Percentiles rank a stretch among this genome's conserved stretches.
Conservation (phyloP, 1,140 invertebrate species). For the Patella vulgata region DNA sequence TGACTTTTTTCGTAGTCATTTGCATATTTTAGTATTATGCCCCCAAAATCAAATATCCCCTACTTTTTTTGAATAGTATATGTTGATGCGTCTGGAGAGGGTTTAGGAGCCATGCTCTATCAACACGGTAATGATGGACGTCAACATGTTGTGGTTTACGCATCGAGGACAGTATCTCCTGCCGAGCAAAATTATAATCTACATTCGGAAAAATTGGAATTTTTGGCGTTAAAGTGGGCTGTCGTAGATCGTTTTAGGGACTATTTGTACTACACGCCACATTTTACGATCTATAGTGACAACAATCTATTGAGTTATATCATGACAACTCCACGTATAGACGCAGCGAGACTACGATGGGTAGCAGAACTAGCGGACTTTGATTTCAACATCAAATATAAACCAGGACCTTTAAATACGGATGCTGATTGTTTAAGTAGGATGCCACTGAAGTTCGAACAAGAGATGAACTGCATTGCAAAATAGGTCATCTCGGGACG, state of each 20-base stretch:
- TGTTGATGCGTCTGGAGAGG: slow-evolving; percentile 65
- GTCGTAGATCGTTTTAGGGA: slow-evolving; percentile 16
- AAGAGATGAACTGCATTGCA: slow-evolving; percentile 22
- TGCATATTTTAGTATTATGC: neutral
- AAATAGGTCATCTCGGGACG: slow-evolving; percentile 29
- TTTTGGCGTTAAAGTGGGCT: slow-evolving; percentile 35
- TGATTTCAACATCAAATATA: slow-evolving; percentile 18
- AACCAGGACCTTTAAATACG: too few relatives aligned
- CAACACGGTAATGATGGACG: slow-evolving; percentile 46
- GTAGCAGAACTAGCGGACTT: slow-evolving; percentile 28
- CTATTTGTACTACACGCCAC: too few relatives aligned
- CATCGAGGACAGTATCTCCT: slow-evolving; percentile 25
- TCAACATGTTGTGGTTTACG: slow-evolving; percentile 27
- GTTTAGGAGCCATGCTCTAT: slow-evolving; percentile 64
- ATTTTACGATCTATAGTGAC: slow-evolving; percentile 23
- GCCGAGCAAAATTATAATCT: slow-evolving; percentile 24
- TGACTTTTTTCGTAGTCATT: neutral
- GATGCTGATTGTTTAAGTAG: too few relatives aligned
- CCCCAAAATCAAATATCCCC: too few relatives aligned
- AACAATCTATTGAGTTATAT: slow-evolving; percentile 24
- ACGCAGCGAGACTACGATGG: slow-evolving; percentile 8
- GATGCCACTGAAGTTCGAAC: slow-evolving; percentile 19
- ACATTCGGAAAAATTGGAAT: slow-evolving; percentile 32
- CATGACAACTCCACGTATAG: slow-evolving; percentile 13
- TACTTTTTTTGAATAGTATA: too few relatives aligned